phyloP scores from a whole-genome alignment of 2,888 invertebrate genomes.

The Epistrophe grossulariae region DNA sequence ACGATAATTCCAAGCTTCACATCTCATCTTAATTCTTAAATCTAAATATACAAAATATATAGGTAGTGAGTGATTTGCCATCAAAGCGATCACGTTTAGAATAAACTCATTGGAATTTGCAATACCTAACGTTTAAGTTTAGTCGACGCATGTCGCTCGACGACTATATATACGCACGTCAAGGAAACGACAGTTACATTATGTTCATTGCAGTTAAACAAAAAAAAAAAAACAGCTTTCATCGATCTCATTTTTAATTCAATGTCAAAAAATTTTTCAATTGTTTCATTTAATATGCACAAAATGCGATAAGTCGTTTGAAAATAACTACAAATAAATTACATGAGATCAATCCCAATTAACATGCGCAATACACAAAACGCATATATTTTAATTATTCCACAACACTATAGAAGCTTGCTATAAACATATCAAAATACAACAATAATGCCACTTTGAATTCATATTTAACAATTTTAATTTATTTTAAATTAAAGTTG shows the following conservation, averaged over 20 bases:
- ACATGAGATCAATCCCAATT: conserved; percentile 18
- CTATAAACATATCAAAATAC: too few species aligned
- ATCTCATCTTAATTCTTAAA: too few species aligned
- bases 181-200: conserved; percentile 17
- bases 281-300: conserved; percentile 15
- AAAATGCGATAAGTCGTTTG: background rate
- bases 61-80: too few species aligned
- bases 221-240: background rate
- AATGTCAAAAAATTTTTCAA: conserved; percentile 9
- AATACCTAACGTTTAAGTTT: background rate
- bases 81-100: background rate
- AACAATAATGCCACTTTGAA: background rate
- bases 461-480: conserved; percentile 9
- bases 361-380: conserved; percentile 23
- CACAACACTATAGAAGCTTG: background rate
- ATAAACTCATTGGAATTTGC: background rate
- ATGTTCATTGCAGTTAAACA: conserved; percentile 6
- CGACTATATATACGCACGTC: background rate
- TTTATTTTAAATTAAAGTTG: conserved; percentile 14
- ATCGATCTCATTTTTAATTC: conserved; percentile 22
- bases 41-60: too few species aligned
- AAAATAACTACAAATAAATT: conserved; percentile 16
- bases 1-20: too few species aligned
- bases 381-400: conserved; percentile 29
- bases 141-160: background rate